Conservation (phyloP, 2,797 vertebrate species). For the Decapterus maruadsi region DNA sequence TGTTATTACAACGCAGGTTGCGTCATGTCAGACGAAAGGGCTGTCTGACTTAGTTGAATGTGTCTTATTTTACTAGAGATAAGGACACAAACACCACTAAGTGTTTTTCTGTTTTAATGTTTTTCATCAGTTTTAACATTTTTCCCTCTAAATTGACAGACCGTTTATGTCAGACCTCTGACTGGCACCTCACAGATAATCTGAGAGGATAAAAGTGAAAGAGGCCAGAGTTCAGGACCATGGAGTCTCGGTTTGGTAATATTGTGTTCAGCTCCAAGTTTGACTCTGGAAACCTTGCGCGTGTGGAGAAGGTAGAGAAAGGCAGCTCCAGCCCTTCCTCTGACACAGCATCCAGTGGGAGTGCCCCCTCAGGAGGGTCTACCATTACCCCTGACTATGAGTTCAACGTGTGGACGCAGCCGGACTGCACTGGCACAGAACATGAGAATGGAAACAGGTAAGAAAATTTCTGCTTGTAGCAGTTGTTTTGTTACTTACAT, state of each 20-base stretch:
- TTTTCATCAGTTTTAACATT: background rate
- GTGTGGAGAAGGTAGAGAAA: constrained; percentile 91
- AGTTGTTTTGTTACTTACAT: background rate
- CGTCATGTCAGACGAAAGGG: background rate
- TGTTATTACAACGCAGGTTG: background rate
- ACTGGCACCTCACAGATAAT: constrained; percentile 28
- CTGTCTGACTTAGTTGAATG: background rate
- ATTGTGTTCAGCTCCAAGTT: constrained; percentile 96
- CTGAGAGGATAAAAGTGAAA: constrained; percentile 32
- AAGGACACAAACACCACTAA: background rate
- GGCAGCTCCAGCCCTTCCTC: constrained; percentile 72
- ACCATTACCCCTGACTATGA: constrained; percentile 88
- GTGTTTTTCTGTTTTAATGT: background rate
- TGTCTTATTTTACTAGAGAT: background rate
- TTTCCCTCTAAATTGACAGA: constrained; percentile 32
- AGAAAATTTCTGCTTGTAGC: background rate
- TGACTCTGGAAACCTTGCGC: constrained; percentile 94
- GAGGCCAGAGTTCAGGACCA: constrained; percentile 60
- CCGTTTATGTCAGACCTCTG: constrained; percentile 39
- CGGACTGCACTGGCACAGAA: constrained; percentile 94
- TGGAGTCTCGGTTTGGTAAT: constrained; percentile 94
- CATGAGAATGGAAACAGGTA: constrained; percentile 96
- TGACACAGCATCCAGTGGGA: constrained; percentile 69
- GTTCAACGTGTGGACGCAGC: constrained; percentile 95
- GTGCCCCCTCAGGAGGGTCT: constrained; percentile 43